Conservation (phyloP, 1,140 invertebrate genomes). For the Mactra quadrangularis region DNA sequence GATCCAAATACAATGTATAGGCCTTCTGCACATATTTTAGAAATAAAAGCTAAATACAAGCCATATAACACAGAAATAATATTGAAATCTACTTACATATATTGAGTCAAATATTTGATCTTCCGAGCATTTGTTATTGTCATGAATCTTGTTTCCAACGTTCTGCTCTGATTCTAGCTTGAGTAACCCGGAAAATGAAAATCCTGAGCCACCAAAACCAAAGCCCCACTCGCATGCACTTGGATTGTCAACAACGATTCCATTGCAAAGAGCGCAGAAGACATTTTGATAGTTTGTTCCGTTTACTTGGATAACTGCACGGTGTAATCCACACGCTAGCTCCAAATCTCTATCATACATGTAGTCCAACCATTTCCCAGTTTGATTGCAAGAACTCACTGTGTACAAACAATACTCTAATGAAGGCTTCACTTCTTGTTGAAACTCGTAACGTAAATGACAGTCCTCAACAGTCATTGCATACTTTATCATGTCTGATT, state of each 20-base stretch:
- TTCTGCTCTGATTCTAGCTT: background rate
- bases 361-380: background rate
- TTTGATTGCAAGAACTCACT: background rate
- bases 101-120: background rate
- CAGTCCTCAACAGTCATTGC: background rate
- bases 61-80: too few relatives aligned
- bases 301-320: background rate
- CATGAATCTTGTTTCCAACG: background rate
- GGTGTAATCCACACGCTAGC: background rate
- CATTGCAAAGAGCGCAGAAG: conserved; percentile 6
- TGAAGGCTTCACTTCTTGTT: too few relatives aligned
- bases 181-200: conserved; percentile 5
- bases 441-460: background rate
- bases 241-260: background rate
- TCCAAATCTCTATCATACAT: background rate
- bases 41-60: too few relatives aligned
- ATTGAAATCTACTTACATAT: background rate
- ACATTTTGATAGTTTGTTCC: background rate
- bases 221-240: too few relatives aligned
- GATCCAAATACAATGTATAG: too few relatives aligned
- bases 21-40: too few relatives aligned
- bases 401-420: background rate
- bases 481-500: background rate
- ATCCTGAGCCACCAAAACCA: background rate
- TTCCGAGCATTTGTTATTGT: background rate